A percentile compares a stretch with the other conserved stretches of the same genome.
Conservation (phyloP, 2,888 invertebrate genomes). For the Cheilosia soror region DNA sequence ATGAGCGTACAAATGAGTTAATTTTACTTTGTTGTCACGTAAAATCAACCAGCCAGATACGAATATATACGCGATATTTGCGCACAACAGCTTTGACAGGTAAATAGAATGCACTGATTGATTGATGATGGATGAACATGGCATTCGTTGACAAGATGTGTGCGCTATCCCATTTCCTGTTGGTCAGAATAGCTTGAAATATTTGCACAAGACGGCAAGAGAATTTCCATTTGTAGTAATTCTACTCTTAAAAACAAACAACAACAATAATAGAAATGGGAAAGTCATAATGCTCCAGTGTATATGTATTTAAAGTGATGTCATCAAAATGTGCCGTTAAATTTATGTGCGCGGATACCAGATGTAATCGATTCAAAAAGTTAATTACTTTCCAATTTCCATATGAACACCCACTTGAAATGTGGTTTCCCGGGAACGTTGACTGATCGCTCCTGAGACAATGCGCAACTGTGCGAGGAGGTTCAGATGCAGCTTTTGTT, state of each 20-base stretch:
- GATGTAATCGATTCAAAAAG: constrained; percentile 34
- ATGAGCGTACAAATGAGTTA: constrained; percentile 45
- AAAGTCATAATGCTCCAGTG: background rate
- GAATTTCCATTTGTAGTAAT: constrained; percentile 8
- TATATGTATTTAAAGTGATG: background rate
- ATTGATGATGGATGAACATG: constrained; percentile 45
- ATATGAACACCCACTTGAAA: constrained; percentile 59
- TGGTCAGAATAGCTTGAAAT: background rate
- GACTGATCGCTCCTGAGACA: constrained; percentile 30
- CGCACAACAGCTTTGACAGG: constrained; percentile 28
- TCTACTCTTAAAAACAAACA: background rate
- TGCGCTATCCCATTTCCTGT: constrained; percentile 55
- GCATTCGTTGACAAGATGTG: constrained; percentile 52
- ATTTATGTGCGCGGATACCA: constrained; percentile 27
- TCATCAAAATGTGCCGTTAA: constrained; percentile 45
- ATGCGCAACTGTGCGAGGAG: constrained; percentile 6
- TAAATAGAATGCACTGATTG: constrained; percentile 57
- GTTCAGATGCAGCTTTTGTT: constrained; percentile 31
- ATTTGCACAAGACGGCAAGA: background rate
- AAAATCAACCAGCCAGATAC: constrained; percentile 34
- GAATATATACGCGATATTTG: constrained; percentile 46
- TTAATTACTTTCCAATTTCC: constrained; percentile 69
- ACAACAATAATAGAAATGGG: no score
- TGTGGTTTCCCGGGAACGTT: constrained; percentile 26
- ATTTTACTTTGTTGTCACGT: constrained; percentile 72